phyloP scores from a whole-genome alignment of 2,888 invertebrate species.

The Nomada hirtipes region DNA sequence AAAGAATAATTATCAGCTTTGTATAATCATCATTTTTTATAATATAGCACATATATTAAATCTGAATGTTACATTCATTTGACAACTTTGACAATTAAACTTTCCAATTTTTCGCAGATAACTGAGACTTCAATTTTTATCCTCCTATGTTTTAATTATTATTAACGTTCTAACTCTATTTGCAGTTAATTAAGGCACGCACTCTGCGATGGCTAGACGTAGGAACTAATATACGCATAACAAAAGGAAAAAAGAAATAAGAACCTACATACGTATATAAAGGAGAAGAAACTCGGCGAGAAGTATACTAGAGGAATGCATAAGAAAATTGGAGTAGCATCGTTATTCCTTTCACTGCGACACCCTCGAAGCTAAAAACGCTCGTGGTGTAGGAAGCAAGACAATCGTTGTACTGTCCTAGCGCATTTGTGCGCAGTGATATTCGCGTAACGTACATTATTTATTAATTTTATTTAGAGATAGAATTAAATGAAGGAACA shows the following conservation, averaged over 20 bases:
- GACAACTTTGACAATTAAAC: too few species aligned
- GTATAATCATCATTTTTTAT: too few species aligned
- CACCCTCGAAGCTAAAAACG: constrained; percentile 26
- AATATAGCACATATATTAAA: too few species aligned
- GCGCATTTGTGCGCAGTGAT: neutral
- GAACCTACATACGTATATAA: neutral
- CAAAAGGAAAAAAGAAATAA: neutral
- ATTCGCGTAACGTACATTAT: neutral
- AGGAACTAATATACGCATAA: neutral
- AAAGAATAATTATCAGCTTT: too few species aligned
- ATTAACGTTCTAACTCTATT: too few species aligned
- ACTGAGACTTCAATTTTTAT: too few species aligned
- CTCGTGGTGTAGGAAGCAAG: neutral
- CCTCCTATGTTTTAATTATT: too few species aligned
- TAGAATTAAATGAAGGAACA: neutral
- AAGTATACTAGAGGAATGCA: constrained; percentile 30
- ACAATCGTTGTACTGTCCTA: neutral
- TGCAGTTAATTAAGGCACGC: neutral
- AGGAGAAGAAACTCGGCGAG: neutral
- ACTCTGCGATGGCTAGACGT: too few species aligned
- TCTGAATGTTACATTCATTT: too few species aligned
- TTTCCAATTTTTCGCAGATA: too few species aligned
- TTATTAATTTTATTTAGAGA: neutral
- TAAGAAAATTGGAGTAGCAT: constrained; percentile 38
- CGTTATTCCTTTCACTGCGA: constrained; percentile 33